Percentiles rank a stretch among this genome's conserved stretches.
Conservation (phyloP, 2,888 invertebrate genomes). For the Drosophila falleni region DNA sequence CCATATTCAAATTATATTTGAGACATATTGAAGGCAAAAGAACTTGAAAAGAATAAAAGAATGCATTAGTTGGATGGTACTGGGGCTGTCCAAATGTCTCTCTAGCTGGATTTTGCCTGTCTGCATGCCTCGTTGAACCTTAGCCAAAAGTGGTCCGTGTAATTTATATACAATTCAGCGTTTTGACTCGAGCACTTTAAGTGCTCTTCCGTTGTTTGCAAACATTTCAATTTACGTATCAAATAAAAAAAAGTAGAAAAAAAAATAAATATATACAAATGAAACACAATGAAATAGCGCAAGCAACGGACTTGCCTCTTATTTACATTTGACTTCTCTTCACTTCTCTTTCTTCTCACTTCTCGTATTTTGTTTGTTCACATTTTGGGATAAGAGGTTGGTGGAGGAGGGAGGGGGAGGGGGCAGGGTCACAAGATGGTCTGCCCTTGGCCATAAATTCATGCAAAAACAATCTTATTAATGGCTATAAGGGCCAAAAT, state of each 20-base stretch:
- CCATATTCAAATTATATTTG: conserved; percentile 62
- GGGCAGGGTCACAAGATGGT: conserved; percentile 43
- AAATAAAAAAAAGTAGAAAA: conserved; percentile 20
- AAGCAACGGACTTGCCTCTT: conserved; percentile 13
- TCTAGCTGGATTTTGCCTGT: conserved; percentile 17
- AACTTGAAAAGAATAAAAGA: conserved; percentile 10
- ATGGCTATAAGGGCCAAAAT: conserved; percentile 61
- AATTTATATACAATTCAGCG: conserved; percentile 70
- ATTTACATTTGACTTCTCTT: conserved; percentile 43
- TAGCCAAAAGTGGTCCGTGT: conserved; percentile 71
- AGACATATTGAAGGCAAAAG: conserved; percentile 32
- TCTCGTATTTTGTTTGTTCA: conserved; percentile 44
- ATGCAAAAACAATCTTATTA: conserved; percentile 81
- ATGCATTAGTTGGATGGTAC: conserved; percentile 3
- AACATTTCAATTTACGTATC: conserved; percentile 75
- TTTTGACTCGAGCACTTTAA: conserved; percentile 42
- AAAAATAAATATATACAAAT: conserved; percentile 14
- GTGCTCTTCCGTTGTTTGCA: conserved; percentile 58
- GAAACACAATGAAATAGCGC: conserved; percentile 18
- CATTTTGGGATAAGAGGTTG: conserved; percentile 5
- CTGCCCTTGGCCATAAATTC: conserved; percentile 71
- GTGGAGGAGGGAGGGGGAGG: background rate
- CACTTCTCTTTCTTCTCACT: conserved; percentile 27
- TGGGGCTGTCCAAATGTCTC: conserved; percentile 24
- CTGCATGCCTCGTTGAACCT: conserved; percentile 68